Evolutionary conservation across 37 sponge, comb jelly and placozoan species (phyloP), one percentile per base, ranked within the genome.

Genomic region (Aplysina aerophoba): DNA sequence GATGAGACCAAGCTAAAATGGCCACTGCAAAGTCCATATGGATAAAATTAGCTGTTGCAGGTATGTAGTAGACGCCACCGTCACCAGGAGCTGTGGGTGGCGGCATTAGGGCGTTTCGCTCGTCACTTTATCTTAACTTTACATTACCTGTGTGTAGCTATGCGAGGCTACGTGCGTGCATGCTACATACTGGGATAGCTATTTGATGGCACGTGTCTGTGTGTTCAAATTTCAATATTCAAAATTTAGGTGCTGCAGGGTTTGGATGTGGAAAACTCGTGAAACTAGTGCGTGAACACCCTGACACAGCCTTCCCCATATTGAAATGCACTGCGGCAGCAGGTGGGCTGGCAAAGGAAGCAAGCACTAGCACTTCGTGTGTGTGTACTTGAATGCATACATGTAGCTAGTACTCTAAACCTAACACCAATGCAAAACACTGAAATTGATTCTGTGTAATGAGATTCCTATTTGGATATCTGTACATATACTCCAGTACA

Each of bases 191-290:
- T n/a, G n/a, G n/a, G n/a, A n/a, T n/a, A n/a, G n/a, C n/a, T n/a
- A n/a, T n/a, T n/a, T n/a, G n/a, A n/a, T n/a, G n/a, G 11, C 34
- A 44, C 4, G 20, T 22, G 28, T 55, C 0, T 50, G n/a, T 40
- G 24, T 16, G 58, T 0, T 30, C 34, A 16, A 21, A 22, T 55
- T 4, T 1, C 54, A 66, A 25, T 69, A 17, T 36, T n/a, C n/a
- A n/a, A n/a, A n/a, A n/a, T n/a, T n/a, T n/a, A 92, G 92, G 92
- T 55, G 83, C 86, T 41, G 68, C 82, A 31, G 92, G 92, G 19
- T 80, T 79, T 61, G 72, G 55, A 15, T 74, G 92, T 75, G 92
- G 89, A 6, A 74, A 74, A 30, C 21, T 34, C 0, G 54, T 39
- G 21, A 25, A 74, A 0, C 25, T 58, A 0, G 37, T 41, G 19